phyloP scores from a whole-genome alignment of 2,888 invertebrate genomes.

The Stramonita haemastoma region DNA sequence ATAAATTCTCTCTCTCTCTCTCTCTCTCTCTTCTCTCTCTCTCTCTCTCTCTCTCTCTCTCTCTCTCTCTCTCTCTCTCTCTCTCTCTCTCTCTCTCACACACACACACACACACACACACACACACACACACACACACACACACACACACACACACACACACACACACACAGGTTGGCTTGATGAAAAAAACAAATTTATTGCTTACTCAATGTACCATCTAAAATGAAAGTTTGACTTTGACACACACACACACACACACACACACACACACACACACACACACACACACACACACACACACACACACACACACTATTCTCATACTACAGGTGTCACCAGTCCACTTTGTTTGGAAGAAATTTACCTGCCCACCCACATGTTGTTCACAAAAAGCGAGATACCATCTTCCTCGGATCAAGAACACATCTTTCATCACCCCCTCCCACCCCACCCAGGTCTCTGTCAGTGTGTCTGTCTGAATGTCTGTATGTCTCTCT shows the following conservation, averaged over 20 bases:
- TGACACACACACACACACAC: background rate
- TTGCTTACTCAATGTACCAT: too few relatives aligned
- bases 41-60: background rate
- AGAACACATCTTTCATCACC: background rate
- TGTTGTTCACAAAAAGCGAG: background rate
- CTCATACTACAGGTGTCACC: background rate
- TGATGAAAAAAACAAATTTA: too few relatives aligned
- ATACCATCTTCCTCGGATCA: background rate
- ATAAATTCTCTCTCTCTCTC: slow-evolving; percentile 1
- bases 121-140: slow-evolving; percentile 13
- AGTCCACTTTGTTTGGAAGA: background rate
- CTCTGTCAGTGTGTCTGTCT: background rate
- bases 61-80: background rate
- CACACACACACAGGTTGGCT: too few relatives aligned
- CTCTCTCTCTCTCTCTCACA: background rate
- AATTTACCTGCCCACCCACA: background rate
- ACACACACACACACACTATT: slow-evolving; percentile 7
- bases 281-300: background rate
- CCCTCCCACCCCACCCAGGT: background rate
- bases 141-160: too few relatives aligned
- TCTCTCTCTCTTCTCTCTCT: background rate
- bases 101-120: background rate
- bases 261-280: background rate
- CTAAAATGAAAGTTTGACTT: background rate
- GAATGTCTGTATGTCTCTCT: background rate